A percentile compares a stretch with the other conserved stretches of the same genome.
Evolutionary conservation across 2,888 invertebrate species (phyloP).

Genomic region (Portevinia maculata): DNA sequence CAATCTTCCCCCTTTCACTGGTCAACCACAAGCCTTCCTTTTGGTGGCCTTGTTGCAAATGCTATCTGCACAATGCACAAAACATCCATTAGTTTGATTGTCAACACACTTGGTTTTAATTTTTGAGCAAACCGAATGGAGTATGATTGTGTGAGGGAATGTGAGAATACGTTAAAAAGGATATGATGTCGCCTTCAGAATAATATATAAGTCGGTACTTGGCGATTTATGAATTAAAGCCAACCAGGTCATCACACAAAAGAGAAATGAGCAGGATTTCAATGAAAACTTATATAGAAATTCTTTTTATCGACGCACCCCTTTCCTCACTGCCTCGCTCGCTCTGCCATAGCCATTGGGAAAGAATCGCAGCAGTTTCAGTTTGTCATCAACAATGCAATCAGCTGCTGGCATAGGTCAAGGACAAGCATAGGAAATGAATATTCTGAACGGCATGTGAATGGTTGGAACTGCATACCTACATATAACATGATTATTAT

Average conservation of each 20-base stretch:
- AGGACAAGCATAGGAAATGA: constrained; percentile 73
- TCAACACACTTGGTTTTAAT: constrained; percentile 67
- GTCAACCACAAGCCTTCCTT: constrained; percentile 44
- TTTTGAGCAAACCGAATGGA: constrained; percentile 53
- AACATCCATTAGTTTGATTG: constrained; percentile 73
- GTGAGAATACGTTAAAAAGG: constrained; percentile 41
- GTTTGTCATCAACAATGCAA: constrained; percentile 68
- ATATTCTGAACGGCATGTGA: constrained; percentile 68
- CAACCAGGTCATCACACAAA: constrained; percentile 63
- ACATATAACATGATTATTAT: constrained; percentile 56
- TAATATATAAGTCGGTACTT: constrained; percentile 44
- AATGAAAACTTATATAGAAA: constrained; percentile 60
- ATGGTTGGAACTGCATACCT: constrained; percentile 55
- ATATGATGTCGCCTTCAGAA: constrained; percentile 36
- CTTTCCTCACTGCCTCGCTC: constrained; percentile 7
- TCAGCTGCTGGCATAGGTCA: constrained; percentile 72
- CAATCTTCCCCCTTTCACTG: constrained; percentile 39
- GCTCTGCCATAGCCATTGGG: constrained; percentile 23
- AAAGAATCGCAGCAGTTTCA: constrained; percentile 56
- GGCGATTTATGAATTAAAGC: constrained; percentile 60
- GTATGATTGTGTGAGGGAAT: constrained; percentile 6
- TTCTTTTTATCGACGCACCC: constrained; percentile 44
- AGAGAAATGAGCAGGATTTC: constrained; percentile 38
- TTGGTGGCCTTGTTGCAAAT: constrained; percentile 48
- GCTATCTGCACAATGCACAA: constrained; percentile 55